phyloP scores from a whole-genome alignment of 2,888 invertebrate genomes.

The Caenorhabditis angaria region DNA sequence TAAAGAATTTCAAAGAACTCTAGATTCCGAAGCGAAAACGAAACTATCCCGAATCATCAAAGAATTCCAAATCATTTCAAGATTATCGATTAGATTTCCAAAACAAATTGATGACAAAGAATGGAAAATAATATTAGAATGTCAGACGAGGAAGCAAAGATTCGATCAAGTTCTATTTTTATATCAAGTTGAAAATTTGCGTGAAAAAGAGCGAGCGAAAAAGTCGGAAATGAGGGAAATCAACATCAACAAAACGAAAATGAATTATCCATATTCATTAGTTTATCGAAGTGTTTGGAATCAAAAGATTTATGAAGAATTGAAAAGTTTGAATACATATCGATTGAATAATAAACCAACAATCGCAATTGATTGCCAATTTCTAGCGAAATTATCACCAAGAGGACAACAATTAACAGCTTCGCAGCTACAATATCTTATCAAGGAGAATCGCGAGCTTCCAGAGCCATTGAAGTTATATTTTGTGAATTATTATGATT shows the following conservation, averaged over 20 bases:
- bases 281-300: neutral
- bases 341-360: slow-evolving; percentile 44
- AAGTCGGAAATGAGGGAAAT: neutral
- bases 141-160: slow-evolving; percentile 43
- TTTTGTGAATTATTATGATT: slow-evolving; percentile 61
- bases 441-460: slow-evolving; percentile 46
- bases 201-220: slow-evolving; percentile 11
- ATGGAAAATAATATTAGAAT: slow-evolving; percentile 20
- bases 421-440: slow-evolving; percentile 59
- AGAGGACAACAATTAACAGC: slow-evolving; percentile 62
- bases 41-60: slow-evolving; percentile 9
- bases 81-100: slow-evolving; percentile 18
- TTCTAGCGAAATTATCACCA: slow-evolving; percentile 52
- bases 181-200: slow-evolving; percentile 27
- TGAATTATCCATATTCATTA: neutral
- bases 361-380: slow-evolving; percentile 68
- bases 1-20: neutral
- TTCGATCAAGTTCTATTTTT: slow-evolving; percentile 56
- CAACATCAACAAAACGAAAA: neutral
- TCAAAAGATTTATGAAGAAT: slow-evolving; percentile 3
- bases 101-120: slow-evolving; percentile 16
- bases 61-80: slow-evolving; percentile 22
- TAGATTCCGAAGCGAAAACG: neutral
- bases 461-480: slow-evolving; percentile 61
- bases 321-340: slow-evolving; percentile 11